Evolutionary conservation across 2,888 invertebrate species (phyloP), one percentile per base, ranked within the genome.

Genomic region (Aethes cnicana): DNA sequence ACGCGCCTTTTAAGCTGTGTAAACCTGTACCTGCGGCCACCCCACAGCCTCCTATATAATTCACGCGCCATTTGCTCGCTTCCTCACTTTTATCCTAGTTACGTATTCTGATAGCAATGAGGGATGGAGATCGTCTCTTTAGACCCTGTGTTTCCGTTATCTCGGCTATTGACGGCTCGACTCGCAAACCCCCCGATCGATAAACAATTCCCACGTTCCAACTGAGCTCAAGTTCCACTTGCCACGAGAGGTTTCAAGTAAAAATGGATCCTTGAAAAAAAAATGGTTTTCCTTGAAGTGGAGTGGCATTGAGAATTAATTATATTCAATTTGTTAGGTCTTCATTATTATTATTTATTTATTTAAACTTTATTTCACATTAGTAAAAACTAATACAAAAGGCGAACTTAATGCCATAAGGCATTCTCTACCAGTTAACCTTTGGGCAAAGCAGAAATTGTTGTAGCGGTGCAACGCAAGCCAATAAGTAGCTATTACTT

Each of bases 21-120:
- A n/a, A n/a, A n/a, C n/a, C n/a, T n/a, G n/a, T n/a, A n/a, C n/a
- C n/a, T n/a, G n/a, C n/a, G n/a, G n/a, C n/a, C n/a, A n/a, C n/a
- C n/a, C n/a, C 43, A 23, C 53, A 30, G 41, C 16, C 52, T 55
- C 47, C 16, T 55, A 39, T 44, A 55, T 55, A 42, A 55, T 55
- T 53, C 55, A 55, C 47, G 47, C 32, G 25, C 52, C 55, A 53
- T 53, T 55, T 53, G 52, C 50, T 33, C 36, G 30, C 32, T n/a
- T 49, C 44, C 26, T 43, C 53, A 43, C 55, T 47, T 42, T 36
- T 39, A 43, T 39, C 52, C 32, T 52, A 52, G 41, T 47, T 50
- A 44, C 35, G 52, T 50, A 37, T 54, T 48, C 53, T 41, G 44
- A 44, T 46, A 35, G 41, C 47, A 42, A 41, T 42, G 33, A 26